Percentiles rank a stretch among this genome's conserved stretches.
phyloP scores from a whole-genome alignment of 2,888 invertebrate genomes.

The Idaea aversata region DNA sequence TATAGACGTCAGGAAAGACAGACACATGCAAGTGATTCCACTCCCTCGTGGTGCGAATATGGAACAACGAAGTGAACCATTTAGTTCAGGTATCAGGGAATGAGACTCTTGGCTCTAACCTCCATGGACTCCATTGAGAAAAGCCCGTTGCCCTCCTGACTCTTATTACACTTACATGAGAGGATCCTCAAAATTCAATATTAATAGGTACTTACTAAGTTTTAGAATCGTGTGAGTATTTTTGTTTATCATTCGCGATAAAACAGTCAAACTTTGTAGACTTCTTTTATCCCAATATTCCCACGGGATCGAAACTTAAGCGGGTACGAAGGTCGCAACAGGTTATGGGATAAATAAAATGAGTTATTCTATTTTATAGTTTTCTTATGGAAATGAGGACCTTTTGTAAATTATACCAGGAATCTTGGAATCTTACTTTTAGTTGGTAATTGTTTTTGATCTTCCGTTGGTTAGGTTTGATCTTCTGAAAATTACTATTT shows the following conservation, averaged over 20 bases:
- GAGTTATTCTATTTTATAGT: conserved; percentile 27
- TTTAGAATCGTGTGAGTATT: not conserved
- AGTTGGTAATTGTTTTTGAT: not conserved
- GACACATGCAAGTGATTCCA: no score
- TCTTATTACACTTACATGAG: no score
- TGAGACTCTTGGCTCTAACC: no score
- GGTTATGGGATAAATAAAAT: conserved; percentile 18
- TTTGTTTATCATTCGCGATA: not conserved
- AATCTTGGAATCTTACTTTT: not conserved
- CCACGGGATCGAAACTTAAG: not conserved
- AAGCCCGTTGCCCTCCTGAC: no score
- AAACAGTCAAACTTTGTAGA: not conserved
- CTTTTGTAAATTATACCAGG: conserved; percentile 24
- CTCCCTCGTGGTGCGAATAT: no score
- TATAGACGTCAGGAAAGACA: no score
- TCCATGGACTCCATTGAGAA: no score
- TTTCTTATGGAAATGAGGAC: conserved; percentile 28
- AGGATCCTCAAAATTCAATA: no score
- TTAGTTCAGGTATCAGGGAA: no score
- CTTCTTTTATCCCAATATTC: not conserved
- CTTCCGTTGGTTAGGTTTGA: not conserved
- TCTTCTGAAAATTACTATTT: not conserved
- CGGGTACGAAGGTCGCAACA: not conserved
- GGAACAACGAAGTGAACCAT: no score
- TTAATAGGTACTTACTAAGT: no score